These are phyloP conservation scores for Idaea dimidiata DNA, from an alignment of 2,888 invertebrate species.

Conservation along the genomic window DNA sequence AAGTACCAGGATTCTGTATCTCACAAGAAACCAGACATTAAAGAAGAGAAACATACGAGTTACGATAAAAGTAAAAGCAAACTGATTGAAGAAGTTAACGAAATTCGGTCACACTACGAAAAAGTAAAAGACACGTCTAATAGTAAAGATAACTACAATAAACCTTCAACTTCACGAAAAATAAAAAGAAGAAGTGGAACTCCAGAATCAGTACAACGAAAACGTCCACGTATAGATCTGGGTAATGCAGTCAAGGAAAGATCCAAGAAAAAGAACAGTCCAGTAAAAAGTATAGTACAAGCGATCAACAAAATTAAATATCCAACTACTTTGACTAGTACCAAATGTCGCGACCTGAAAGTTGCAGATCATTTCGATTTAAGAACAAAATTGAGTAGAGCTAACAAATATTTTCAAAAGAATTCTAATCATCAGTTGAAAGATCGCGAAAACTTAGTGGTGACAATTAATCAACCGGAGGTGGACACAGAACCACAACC, in stretches of 20 bases:
- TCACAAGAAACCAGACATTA: background rate
- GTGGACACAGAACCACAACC: slow-evolving; percentile 15
- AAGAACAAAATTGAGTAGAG: slow-evolving; percentile 33
- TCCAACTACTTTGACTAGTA: slow-evolving; percentile 10
- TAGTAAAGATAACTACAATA: background rate
- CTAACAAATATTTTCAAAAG: slow-evolving; percentile 18
- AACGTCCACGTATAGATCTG: background rate
- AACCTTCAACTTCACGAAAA: background rate
- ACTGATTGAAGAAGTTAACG: background rate
- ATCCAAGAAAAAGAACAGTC: slow-evolving; percentile 4
- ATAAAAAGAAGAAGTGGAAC: background rate
- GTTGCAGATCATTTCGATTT: slow-evolving; percentile 28
- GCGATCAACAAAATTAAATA: background rate
- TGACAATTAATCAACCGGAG: slow-evolving; percentile 31
- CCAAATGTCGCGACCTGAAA: slow-evolving; percentile 10
- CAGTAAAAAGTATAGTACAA: slow-evolving; percentile 26
- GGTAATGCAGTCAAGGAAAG: background rate
- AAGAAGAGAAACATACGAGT: background rate
- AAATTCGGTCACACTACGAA: background rate
- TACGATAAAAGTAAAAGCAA: background rate
- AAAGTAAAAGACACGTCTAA: background rate
- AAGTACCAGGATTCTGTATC: background rate
- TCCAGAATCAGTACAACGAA: background rate
- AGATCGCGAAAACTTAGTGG: slow-evolving; percentile 34
- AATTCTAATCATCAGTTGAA: slow-evolving; percentile 13